phyloP scores from a whole-genome alignment of 64 coral and sea anemone species.

The Montipora sp. region DNA sequence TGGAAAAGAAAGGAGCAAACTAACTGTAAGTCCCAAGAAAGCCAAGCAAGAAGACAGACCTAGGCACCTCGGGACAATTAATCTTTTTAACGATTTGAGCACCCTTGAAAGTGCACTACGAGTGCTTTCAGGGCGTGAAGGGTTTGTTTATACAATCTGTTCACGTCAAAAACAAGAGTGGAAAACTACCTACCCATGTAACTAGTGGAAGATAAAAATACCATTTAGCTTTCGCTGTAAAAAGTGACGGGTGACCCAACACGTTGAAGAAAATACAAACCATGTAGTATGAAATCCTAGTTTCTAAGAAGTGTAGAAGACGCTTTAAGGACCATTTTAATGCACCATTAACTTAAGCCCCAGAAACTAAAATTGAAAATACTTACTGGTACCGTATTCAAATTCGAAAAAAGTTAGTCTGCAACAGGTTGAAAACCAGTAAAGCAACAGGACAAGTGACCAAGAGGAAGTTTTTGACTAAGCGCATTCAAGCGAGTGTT shows the following conservation, averaged over 20 bases:
- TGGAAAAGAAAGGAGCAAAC: conserved; percentile 63
- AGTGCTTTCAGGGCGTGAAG: background rate
- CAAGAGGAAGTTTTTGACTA: background rate
- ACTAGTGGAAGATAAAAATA: background rate
- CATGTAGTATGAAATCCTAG: too few species aligned
- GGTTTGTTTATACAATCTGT: background rate
- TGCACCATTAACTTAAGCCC: too few species aligned
- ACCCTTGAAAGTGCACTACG: background rate
- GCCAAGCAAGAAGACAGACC: background rate
- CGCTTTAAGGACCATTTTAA: too few species aligned
- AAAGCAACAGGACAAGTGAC: background rate
- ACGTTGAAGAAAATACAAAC: too few species aligned
- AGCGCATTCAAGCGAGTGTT: background rate
- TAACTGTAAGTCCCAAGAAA: background rate
- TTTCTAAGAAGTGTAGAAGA: too few species aligned
- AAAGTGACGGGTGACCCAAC: too few species aligned
- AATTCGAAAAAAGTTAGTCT: background rate
- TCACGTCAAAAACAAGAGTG: too few species aligned
- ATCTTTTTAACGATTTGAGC: background rate
- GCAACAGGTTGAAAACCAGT: background rate
- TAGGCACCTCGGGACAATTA: background rate
- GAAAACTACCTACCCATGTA: background rate
- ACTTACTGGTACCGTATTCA: too few species aligned
- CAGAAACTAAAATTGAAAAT: too few species aligned
- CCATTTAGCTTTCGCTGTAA: background rate